Conservation (phyloP, 2,113 vertebrate genomes). For the Anthoscopus minutus region DNA sequence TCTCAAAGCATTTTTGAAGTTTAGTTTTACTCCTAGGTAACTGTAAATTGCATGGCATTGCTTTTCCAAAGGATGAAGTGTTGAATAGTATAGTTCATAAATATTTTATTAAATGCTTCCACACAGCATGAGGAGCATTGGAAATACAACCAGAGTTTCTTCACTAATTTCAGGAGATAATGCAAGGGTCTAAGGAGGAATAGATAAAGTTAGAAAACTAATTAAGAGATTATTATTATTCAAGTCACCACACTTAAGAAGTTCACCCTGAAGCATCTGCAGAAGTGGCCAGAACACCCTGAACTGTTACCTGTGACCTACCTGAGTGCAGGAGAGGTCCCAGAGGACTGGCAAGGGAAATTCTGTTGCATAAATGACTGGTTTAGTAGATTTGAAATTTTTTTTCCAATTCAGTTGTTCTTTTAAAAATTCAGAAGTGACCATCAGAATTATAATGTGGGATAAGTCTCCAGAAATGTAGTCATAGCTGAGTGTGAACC, state of each 20-base stretch:
- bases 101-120: neutral
- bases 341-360: neutral
- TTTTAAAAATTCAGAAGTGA: neutral
- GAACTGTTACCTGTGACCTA: neutral
- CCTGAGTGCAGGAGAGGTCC: neutral
- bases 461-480: fast-evolving
- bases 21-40: neutral
- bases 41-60: neutral
- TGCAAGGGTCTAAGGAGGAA: neutral
- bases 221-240: neutral
- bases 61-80: neutral
- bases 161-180: neutral
- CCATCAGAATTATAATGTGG: neutral
- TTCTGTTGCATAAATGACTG: neutral
- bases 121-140: neutral
- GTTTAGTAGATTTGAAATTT: neutral
- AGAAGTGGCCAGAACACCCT: neutral
- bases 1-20: neutral
- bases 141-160: neutral
- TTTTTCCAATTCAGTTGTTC: neutral
- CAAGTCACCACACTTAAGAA: neutral
- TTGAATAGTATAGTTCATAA: neutral
- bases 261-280: neutral
- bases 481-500: no score
- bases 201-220: neutral